Evolutionary conservation across 1,140 invertebrate species (phyloP).

Genomic region (Pseudomyrmex dendroicus): DNA sequence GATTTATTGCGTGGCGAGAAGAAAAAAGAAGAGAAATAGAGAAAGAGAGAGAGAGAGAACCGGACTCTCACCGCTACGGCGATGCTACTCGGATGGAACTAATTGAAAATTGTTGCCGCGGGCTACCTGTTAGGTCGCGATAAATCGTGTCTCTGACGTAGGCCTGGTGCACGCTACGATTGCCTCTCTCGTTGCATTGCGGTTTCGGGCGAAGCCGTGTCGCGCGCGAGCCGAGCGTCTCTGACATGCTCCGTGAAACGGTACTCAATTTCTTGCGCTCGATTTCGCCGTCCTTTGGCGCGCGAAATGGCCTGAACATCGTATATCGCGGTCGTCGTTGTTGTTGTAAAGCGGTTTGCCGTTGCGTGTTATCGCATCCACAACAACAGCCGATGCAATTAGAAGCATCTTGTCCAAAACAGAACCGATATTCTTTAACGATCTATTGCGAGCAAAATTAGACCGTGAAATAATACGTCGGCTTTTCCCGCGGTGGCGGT

Average conservation of each 20-base stretch:
- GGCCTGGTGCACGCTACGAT: conserved; percentile 8
- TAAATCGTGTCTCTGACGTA: conserved; percentile 49
- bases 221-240: not conserved
- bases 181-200: conserved; percentile 29
- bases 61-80: not conserved
- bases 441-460: not conserved
- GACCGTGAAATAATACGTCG: not conserved
- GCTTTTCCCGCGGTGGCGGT: not conserved
- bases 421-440: not conserved
- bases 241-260: conserved; percentile 23
- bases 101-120: conserved; percentile 57
- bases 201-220: conserved; percentile 15
- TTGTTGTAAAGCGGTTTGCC: too few species aligned
- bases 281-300: conserved; percentile 16
- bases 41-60: not conserved
- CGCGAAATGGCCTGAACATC: conserved; percentile 7
- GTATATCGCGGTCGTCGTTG: not conserved
- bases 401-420: not conserved
- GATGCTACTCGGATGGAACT: conserved; percentile 52
- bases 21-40: not conserved
- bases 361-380: not conserved
- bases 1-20: conserved; percentile 13
- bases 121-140: conserved; percentile 52
- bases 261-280: conserved; percentile 44
- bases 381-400: not conserved